Conservation (phyloP, 2,113 vertebrate genomes). For the Arothron firmamentum region DNA sequence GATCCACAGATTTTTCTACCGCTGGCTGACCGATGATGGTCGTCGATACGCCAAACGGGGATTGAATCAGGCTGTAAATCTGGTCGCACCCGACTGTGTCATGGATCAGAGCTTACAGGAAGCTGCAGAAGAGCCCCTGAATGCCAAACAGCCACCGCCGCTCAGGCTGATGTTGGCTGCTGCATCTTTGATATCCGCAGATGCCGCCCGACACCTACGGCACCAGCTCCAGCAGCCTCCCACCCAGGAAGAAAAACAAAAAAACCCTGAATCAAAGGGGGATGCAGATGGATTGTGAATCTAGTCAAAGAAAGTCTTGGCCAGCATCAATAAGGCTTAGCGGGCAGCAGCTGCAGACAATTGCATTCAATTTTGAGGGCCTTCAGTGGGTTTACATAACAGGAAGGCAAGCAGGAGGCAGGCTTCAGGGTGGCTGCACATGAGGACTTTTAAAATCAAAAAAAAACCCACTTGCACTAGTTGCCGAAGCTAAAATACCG, state of each 20-base stretch:
- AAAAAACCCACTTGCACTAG: conserved; percentile 18
- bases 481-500: conserved; percentile 59
- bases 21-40: conserved; percentile 3
- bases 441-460: conserved; percentile 58
- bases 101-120: conserved; percentile 58
- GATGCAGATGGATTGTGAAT: neutral
- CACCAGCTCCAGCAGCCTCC: conserved; percentile 32
- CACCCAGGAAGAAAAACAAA: conserved; percentile 1
- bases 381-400: conserved; percentile 47
- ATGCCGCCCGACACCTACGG: conserved; percentile 45
- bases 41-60: conserved; percentile 33
- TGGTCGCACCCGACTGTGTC: conserved; percentile 48
- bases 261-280: neutral
- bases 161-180: conserved; percentile 63
- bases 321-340: conserved; percentile 23
- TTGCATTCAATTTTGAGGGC: conserved; percentile 20
- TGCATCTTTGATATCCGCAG: conserved; percentile 42
- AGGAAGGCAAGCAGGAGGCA: conserved; percentile 34
- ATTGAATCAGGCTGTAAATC: conserved; percentile 30
- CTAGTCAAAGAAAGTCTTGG: too few relatives aligned
- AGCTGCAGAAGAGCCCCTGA: conserved; percentile 48
- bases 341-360: conserved; percentile 31
- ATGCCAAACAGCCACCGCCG: conserved; percentile 61
- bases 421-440: conserved; percentile 53
- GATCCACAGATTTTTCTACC: conserved; percentile 10